Base-by-base conservation (phyloP, 2,888 invertebrate genomes). In the Carpatolechia fugitivella region DNA sequence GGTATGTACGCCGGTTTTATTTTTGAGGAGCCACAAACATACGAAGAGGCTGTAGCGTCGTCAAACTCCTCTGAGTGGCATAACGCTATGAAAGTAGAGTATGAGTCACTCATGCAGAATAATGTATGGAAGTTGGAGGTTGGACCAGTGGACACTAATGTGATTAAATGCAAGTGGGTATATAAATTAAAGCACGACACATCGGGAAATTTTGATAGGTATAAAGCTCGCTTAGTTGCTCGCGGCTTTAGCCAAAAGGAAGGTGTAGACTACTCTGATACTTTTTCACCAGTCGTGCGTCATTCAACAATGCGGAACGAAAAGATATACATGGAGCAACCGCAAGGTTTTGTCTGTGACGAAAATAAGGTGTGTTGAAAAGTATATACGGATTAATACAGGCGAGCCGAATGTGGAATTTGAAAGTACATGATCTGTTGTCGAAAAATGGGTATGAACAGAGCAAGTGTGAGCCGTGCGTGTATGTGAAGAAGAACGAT, bases 321-420 rank as follows among this genome's bases (percentile, higher is more conserved):
- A 54, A 36, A 48, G 52, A 5, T 41, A 54, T 29, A 20, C 54
- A 44, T 56, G 53, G 41, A 52, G 31, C 48, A 56, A 29, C 53
- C 56, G 8, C 31, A 38, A 24, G 30, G 54, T 36, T 56, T 50
- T 47, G 20, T 13, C 35, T 13, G 10, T 30, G 50, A 57, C 14
- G 36, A 41, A 11, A 41, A 35, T 52, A 35, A 57, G 14, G 52
- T 57, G 10, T 55, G n/a, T 36, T 7, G 14, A 57, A 57, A 48
- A 51, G 56, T 40, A 56, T 65, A 13, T 64, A 62, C 60, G 63
- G 63, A 0, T 18, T 68, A 10, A 65, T 64, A 56, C 67, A 66
- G 29, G 57, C 62, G 0, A 60, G 60, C 53, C 46, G 61, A 14
- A 47, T 59, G 50, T 68, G 68, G 64, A 62, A 66, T 52, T 4